A percentile compares a stretch with the other conserved stretches of the same genome.
Conservation (phyloP, 2,797 vertebrate species). For the Alosa sapidissima region DNA sequence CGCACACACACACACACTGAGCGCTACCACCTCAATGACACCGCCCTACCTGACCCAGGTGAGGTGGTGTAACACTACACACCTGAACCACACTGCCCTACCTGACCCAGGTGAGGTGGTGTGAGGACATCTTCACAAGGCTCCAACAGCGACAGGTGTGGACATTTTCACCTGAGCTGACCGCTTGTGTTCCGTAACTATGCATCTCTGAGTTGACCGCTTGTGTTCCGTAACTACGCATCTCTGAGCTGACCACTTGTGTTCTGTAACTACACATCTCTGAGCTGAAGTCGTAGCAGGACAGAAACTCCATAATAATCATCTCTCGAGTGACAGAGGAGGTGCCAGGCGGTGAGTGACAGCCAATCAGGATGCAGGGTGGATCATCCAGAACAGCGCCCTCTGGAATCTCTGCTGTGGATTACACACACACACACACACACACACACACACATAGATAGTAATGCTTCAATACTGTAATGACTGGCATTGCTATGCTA, state of each 20-base stretch:
- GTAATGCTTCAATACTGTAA: neutral
- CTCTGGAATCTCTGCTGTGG: neutral
- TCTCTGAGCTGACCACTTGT: too few species aligned
- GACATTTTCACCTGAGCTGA: too few species aligned
- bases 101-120: neutral
- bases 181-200: too few species aligned
- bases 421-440: neutral
- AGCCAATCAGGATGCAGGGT: neutral
- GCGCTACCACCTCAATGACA: constrained; percentile 62
- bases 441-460: neutral
- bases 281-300: neutral
- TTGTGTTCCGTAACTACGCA: too few species aligned
- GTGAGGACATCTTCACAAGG: neutral
- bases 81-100: neutral
- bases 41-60: constrained; percentile 17
- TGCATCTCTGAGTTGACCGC: too few species aligned
- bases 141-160: too few species aligned
- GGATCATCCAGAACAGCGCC: neutral
- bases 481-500: too few species aligned
- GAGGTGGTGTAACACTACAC: neutral
- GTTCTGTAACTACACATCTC: too few species aligned
- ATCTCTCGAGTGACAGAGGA: neutral
- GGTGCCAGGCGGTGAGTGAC: neutral
- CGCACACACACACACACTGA: constrained; percentile 61
- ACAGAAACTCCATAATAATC: neutral